phyloP scores from a whole-genome alignment of 1,140 invertebrate species.

The Drosophila pruinosa region DNA sequence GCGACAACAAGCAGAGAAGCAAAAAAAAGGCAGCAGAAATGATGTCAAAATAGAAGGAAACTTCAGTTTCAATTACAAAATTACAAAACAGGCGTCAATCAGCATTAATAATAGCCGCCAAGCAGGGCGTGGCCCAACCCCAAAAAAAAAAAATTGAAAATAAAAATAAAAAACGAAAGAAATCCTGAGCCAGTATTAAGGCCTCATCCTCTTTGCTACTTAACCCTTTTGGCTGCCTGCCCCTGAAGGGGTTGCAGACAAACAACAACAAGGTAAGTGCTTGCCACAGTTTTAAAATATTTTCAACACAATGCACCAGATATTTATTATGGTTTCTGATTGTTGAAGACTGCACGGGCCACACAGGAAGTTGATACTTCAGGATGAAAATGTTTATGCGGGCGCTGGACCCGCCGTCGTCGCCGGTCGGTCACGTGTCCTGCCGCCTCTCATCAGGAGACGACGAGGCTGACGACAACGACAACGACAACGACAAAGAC shows the following conservation, averaged over 20 bases:
- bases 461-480: slow-evolving; percentile 35
- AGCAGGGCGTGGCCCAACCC: slow-evolving; percentile 65
- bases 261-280: slow-evolving; percentile 48
- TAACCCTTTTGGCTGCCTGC: slow-evolving; percentile 60
- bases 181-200: not conserved
- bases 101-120: slow-evolving; percentile 66
- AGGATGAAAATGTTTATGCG: slow-evolving; percentile 79
- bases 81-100: slow-evolving; percentile 80
- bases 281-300: slow-evolving; percentile 66
- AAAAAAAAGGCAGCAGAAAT: slow-evolving; percentile 49
- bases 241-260: slow-evolving; percentile 46
- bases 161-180: slow-evolving; percentile 1
- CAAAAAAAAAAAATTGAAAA: not conserved
- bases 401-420: slow-evolving; percentile 58
- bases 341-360: slow-evolving; percentile 31
- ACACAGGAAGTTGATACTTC: slow-evolving; percentile 76
- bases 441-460: slow-evolving; percentile 30
- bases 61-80: slow-evolving; percentile 81
- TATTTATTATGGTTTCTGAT: slow-evolving; percentile 58
- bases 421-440: slow-evolving; percentile 64
- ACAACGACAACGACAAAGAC: slow-evolving; percentile 63
- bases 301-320: slow-evolving; percentile 57
- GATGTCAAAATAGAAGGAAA: slow-evolving; percentile 57
- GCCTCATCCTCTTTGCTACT: slow-evolving; percentile 56
- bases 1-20: slow-evolving; percentile 4